Percentiles rank a stretch among this genome's conserved stretches.
These are phyloP conservation scores for Rhinatrema bivittatum DNA, from an alignment of 2,797 vertebrate genomes.

Conservation along the genomic window DNA sequence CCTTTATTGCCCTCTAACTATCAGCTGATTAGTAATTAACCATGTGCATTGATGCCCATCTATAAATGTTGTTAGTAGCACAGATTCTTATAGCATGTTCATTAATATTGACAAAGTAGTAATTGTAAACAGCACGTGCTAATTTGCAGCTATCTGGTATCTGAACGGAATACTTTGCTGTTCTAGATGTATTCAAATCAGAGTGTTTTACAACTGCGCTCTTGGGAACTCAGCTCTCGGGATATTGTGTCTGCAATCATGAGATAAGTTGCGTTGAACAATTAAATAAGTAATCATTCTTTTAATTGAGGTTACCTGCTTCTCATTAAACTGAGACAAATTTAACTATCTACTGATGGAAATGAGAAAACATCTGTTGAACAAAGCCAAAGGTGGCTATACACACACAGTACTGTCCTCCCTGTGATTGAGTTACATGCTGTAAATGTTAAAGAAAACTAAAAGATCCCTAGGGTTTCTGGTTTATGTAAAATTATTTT, in stretches of 20 bases:
- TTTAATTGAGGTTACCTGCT: constrained; percentile 8
- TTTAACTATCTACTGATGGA: not conserved
- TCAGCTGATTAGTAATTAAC: too few species aligned
- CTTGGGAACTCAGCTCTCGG: too few species aligned
- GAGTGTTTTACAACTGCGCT: not conserved
- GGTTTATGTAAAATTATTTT: not conserved
- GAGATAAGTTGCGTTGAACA: constrained; percentile 5
- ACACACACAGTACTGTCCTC: not conserved
- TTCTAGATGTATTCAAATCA: constrained; percentile 2
- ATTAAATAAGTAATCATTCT: constrained; percentile 8
- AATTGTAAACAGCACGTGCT: not conserved
- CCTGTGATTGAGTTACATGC: not conserved
- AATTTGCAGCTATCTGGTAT: too few species aligned
- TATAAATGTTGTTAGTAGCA: too few species aligned
- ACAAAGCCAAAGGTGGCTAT: not conserved
- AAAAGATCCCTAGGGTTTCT: not conserved
- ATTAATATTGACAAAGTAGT: not conserved
- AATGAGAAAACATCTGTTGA: not conserved
- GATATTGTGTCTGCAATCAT: not conserved
- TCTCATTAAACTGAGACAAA: constrained; percentile 7
- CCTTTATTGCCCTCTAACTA: too few species aligned
- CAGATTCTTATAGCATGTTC: too few species aligned
- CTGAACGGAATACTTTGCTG: constrained; percentile 1
- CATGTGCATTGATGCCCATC: too few species aligned
- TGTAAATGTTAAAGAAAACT: not conserved